phyloP scores from a whole-genome alignment of 2,888 invertebrate species.

The Koerneria pararmatus region DNA sequence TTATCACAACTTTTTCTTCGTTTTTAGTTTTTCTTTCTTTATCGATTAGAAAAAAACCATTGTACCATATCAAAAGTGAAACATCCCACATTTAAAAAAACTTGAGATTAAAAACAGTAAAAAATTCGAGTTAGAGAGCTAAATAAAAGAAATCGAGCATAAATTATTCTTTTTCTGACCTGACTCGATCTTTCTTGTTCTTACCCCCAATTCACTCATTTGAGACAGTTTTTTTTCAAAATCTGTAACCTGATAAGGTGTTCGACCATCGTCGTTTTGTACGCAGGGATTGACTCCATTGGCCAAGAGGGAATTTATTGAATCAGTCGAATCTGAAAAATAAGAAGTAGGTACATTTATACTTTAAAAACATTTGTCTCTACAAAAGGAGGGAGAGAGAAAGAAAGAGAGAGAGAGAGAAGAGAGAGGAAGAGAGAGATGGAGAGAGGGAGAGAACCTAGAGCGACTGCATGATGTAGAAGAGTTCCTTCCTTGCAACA shows the following conservation, averaged over 20 bases:
- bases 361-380: not conserved
- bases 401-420: not conserved
- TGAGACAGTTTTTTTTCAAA: too few species aligned
- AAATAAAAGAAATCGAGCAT: too few species aligned
- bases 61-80: too few species aligned
- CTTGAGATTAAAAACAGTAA: too few species aligned
- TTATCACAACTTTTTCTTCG: too few species aligned
- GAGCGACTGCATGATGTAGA: conserved; percentile 59
- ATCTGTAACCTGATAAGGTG: conserved; percentile 66
- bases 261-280: conserved; percentile 66
- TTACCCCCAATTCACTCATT: too few species aligned
- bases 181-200: too few species aligned
- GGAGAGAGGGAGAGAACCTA: conserved; percentile 26
- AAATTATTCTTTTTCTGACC: too few species aligned
- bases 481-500: conserved; percentile 60
- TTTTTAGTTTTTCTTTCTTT: too few species aligned
- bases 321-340: conserved; percentile 51
- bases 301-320: conserved; percentile 67
- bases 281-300: conserved; percentile 68
- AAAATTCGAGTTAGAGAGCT: too few species aligned
- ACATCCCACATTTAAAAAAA: too few species aligned
- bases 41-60: too few species aligned
- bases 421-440: not conserved
- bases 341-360: not conserved
- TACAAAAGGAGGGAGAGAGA: not conserved